Evolutionary conservation across 2,113 vertebrate genomes (phyloP).

Genomic region (Crocuta crocuta): DNA sequence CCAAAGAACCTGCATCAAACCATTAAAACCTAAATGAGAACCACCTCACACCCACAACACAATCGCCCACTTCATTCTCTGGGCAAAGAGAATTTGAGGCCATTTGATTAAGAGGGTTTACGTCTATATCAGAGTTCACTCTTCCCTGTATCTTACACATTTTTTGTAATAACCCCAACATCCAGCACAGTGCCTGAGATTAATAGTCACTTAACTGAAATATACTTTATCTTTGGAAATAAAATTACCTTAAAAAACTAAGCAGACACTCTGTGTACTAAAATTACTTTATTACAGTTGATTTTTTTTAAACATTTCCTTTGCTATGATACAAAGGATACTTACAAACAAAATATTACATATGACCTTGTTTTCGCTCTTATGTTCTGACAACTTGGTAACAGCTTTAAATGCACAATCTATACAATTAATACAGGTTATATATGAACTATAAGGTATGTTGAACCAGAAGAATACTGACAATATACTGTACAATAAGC

Average conservation of each 20-base stretch:
- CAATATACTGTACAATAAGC: constrained; percentile 96
- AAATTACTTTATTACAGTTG: constrained; percentile 99
- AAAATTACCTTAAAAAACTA: constrained; percentile 65
- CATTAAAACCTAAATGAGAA: not conserved
- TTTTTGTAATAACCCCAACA: constrained; percentile 8
- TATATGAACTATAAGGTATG: constrained; percentile 97
- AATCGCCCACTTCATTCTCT: not conserved
- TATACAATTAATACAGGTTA: constrained; percentile 99
- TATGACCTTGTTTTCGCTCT: constrained; percentile 94
- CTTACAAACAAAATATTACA: constrained; percentile 99
- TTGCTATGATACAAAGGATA: constrained; percentile 97
- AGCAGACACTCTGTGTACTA: constrained; percentile 91
- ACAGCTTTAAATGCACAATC: constrained; percentile 97
- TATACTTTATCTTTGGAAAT: constrained; percentile 1
- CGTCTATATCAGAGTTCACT: not conserved
- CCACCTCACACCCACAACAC: not conserved
- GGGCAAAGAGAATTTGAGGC: not conserved
- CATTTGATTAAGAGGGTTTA: not conserved
- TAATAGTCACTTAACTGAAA: not conserved
- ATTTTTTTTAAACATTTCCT: constrained; percentile 97
- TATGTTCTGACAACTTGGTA: constrained; percentile 95
- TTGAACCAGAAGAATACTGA: constrained; percentile 98
- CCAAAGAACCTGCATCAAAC: not conserved
- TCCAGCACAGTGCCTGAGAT: not conserved
- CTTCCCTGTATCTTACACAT: not conserved